These are phyloP conservation scores for Rhadina sibilatrix DNA, from an alignment of 2,113 vertebrate species.

Conservation along the genomic window DNA sequence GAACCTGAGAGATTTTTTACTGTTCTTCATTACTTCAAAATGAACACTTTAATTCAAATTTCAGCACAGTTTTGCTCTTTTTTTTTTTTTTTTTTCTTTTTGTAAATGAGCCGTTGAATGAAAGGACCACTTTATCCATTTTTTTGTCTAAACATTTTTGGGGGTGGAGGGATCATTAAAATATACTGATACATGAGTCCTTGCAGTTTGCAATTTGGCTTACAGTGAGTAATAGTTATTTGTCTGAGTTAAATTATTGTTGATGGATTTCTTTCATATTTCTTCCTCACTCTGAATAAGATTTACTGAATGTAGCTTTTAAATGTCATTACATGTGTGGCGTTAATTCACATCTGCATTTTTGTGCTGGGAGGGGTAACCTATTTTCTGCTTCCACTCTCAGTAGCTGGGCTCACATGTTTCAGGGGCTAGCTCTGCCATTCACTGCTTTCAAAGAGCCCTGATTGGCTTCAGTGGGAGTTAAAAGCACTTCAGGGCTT, in stretches of 20 bases:
- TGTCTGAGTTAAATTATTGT: slow-evolving; percentile 61
- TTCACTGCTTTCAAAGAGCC: slow-evolving; percentile 61
- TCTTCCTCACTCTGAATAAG: slow-evolving; percentile 54
- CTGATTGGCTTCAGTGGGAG: slow-evolving; percentile 64
- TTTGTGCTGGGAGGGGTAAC: slow-evolving; percentile 63
- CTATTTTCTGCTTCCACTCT: slow-evolving; percentile 56
- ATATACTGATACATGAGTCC: slow-evolving; percentile 1
- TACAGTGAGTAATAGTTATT: slow-evolving; percentile 55
- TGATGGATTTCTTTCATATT: slow-evolving; percentile 64
- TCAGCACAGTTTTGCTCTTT: not conserved
- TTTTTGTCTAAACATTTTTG: slow-evolving; percentile 23
- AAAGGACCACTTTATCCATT: slow-evolving; percentile 10
- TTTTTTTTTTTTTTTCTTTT: not conserved
- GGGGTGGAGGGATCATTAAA: slow-evolving; percentile 6
- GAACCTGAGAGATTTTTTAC: slow-evolving; percentile 47
- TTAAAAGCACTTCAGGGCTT: slow-evolving; percentile 67
- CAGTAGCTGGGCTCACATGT: not conserved
- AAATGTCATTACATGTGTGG: slow-evolving; percentile 49
- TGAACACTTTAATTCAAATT: slow-evolving; percentile 44
- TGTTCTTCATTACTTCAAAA: slow-evolving; percentile 43
- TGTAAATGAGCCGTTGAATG: not conserved
- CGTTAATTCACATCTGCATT: slow-evolving; percentile 69
- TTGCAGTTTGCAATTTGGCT: slow-evolving; percentile 26
- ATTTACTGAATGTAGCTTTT: slow-evolving; percentile 59
- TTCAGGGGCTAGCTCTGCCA: slow-evolving; percentile 64